Conservation (phyloP, 2,797 vertebrate genomes). For the Orestias chungarensis region DNA sequence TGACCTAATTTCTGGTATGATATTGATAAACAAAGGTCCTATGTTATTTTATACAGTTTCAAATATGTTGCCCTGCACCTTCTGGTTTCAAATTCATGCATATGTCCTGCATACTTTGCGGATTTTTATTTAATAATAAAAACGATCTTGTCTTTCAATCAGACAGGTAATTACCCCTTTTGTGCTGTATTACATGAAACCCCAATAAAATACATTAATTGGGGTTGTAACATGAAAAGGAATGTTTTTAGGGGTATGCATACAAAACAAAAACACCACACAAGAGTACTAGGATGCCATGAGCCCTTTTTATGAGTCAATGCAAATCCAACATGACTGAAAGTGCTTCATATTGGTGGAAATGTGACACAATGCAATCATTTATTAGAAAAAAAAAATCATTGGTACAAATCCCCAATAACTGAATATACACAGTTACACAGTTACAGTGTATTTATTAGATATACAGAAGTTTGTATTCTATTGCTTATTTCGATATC, state of each 20-base stretch:
- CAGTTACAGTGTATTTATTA: conserved; percentile 4
- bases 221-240: not conserved
- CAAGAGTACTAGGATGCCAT: conserved; percentile 38
- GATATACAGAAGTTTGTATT: conserved; percentile 1
- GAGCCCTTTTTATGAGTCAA: conserved; percentile 54
- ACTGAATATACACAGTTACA: conserved; percentile 33
- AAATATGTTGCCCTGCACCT: no score
- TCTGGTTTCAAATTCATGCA: not conserved
- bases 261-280: conserved; percentile 1
- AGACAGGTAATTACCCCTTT: not conserved
- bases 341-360: conserved; percentile 30
- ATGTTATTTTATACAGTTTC: not conserved
- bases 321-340: conserved; percentile 57
- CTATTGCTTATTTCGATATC: not conserved
- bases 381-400: conserved; percentile 37
- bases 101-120: not conserved
- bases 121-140: not conserved
- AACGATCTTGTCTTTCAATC: not conserved
- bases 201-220: not conserved
- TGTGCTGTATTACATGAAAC: not conserved
- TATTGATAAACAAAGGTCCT: not conserved
- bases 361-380: conserved; percentile 26
- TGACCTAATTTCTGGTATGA: not conserved
- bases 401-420: conserved; percentile 52
- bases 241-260: not conserved